Percentiles rank a stretch among this genome's conserved stretches.
Conservation (phyloP, 2,113 vertebrate species). For the Hylia prasina region DNA sequence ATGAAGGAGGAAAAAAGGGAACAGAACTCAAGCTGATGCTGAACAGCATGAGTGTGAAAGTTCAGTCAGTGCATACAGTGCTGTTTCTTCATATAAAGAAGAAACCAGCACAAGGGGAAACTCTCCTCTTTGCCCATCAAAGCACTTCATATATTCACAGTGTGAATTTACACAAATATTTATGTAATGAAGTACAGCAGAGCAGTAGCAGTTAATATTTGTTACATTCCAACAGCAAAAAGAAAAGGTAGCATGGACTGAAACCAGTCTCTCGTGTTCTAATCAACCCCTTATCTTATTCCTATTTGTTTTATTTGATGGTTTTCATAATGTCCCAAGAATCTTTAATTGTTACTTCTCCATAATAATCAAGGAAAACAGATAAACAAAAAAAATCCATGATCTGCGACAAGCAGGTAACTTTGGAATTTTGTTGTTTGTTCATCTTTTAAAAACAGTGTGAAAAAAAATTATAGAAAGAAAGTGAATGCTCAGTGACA, state of each 20-base stretch:
- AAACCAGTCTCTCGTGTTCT: neutral
- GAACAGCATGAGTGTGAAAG: slow-evolving; percentile 27
- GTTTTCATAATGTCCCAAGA: neutral
- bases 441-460: neutral
- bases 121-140: slow-evolving; percentile 3
- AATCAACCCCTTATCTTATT: neutral
- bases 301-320: neutral
- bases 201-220: slow-evolving; percentile 57
- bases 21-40: slow-evolving; percentile 37
- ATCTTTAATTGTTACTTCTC: neutral
- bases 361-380: slow-evolving; percentile 9
- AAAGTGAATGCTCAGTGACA: neutral
- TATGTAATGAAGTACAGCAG: slow-evolving; percentile 34
- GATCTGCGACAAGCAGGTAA: neutral
- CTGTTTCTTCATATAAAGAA: slow-evolving; percentile 16
- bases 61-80: neutral
- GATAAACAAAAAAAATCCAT: neutral
- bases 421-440: neutral
- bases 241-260: slow-evolving; percentile 24
- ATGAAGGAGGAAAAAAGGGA: neutral
- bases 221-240: slow-evolving; percentile 37
- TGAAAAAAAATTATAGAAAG: neutral
- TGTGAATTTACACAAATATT: slow-evolving; percentile 61
- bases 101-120: neutral
- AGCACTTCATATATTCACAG: slow-evolving; percentile 44